Conservation (phyloP, 2,113 vertebrate species). For the Gobius niger region DNA sequence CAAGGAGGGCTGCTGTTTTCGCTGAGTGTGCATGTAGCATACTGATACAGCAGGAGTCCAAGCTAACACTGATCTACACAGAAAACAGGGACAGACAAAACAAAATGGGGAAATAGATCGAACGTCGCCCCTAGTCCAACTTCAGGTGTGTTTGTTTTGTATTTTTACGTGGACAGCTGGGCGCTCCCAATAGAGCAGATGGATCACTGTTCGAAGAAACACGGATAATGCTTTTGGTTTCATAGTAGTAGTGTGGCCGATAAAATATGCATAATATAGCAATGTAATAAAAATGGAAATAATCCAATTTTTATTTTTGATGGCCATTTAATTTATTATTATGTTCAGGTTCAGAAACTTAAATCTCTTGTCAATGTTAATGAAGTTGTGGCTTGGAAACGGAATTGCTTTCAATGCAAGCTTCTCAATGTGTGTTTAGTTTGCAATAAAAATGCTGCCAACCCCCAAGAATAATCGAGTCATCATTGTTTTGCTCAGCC, state of each 20-base stretch:
- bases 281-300: too few species aligned
- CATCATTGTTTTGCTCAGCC: constrained; percentile 46
- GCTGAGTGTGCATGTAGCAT: constrained; percentile 72
- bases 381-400: background rate
- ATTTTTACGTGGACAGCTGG: too few species aligned
- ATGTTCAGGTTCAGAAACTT: background rate
- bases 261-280: too few species aligned
- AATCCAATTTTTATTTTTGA: too few species aligned
- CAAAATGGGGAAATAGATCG: constrained; percentile 25
- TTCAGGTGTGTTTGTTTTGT: background rate
- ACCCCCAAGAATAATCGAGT: constrained; percentile 50
- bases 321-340: background rate
- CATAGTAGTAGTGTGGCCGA: too few species aligned
- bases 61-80: constrained; percentile 2
- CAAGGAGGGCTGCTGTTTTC: constrained; percentile 56
- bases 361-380: background rate
- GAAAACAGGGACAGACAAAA: constrained; percentile 50
- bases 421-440: constrained; percentile 9
- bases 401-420: constrained; percentile 3
- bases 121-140: constrained; percentile 20
- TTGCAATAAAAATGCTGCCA: constrained; percentile 4
- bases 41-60: constrained; percentile 55
- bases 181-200: too few species aligned
- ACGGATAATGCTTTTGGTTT: background rate
- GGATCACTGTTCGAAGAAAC: background rate